Base-by-base conservation (phyloP, 1,140 invertebrate genomes). In the Drosophila navojoa region DNA sequence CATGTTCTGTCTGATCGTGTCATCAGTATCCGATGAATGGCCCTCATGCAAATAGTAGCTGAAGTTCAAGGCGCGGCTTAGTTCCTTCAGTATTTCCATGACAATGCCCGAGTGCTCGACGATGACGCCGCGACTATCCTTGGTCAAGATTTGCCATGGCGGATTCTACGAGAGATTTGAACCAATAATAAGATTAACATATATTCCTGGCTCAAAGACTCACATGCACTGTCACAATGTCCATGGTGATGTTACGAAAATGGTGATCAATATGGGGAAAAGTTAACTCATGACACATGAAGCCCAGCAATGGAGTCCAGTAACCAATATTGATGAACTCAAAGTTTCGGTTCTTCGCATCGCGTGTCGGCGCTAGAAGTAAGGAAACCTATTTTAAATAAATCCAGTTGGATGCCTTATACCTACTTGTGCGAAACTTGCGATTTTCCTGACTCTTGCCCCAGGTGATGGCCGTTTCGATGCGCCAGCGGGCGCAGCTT, bases 11-110 rank as follows among this genome's bases (percentile, higher is more conserved):
- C 53, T 61, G 1, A 67, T 11, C 0, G 55, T 13, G 47, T 35
- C 57, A 0, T 75, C 71, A 5, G 72, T 62, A 7, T 71, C 77
- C 40, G 16, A 52, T 13, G 53, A 29, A 19, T 53, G 68, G 15
- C 69, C 80, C 38, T 91, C 90, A 29, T 91, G 76, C 5, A 91
- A 71, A 9, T 61, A 54, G 91, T 94, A 96, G 87, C 96, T 96
- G 76, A 98, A 98, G 92, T 98, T 98, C 60, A 98, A 93, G 73
- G 94, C 95, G 7, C 93, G 93, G 0, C 95, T 94, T n/a, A 98
- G 90, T 77, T 97, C 94, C 71, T 95, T 94, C 0, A 98, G 72
- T 35, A 98, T 95, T 90, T 98, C 96, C 90, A 97, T 97, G 15
- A 96, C 93, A 25, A 97, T 92, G 22, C 97, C 97, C 5, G 92